Evolutionary conservation across 1,140 invertebrate genomes (phyloP), one percentile per base, ranked within the genome.

Genomic region (Diploscapter pachys): DNA sequence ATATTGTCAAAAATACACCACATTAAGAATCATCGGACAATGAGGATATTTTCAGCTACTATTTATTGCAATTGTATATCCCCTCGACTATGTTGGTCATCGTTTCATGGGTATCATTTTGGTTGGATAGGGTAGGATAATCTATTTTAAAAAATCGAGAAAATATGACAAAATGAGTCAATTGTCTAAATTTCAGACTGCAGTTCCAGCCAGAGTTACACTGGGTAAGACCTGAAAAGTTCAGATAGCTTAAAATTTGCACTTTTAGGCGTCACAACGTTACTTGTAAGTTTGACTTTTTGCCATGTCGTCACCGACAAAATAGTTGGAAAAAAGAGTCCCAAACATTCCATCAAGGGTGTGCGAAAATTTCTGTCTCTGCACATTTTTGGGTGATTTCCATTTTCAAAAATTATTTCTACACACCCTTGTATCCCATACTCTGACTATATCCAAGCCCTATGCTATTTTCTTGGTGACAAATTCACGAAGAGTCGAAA

Each of bases 281-380:
- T 96, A n/a, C 90, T 96, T 62, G 95, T 93, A 63, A 96, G 96
- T 93, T 93, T 93, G 63, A 96, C 94, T 4, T 93, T 31, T 1
- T 31, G 31, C 31, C 31, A 31, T 31, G 31, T 31, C 31, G 31
- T 31, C 31, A 31, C 31, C 31, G 31, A 31, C 31, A 31, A 31
- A 31, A 31, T 31, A 31, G 31, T 31, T 31, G 31, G 31, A 31
- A 31, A 31, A 31, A 31, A 31, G 31, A 31, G 31, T 31, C 31
- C 1, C 31, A 31, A 31, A 31, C 31, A 31, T 31, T 31, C 31
- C 31, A 31, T 31, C 31, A 31, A 31, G 31, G 31, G 31, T 31
- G 31, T 31, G 96, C 52, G 62, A 48, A 49, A 9, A 51, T 70
- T 77, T 3, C 4, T 55, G 3, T 13, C 9, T 3, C 31, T 74